Conservation (phyloP, 2,888 invertebrate genomes). For the Darwinula stevensoni region DNA sequence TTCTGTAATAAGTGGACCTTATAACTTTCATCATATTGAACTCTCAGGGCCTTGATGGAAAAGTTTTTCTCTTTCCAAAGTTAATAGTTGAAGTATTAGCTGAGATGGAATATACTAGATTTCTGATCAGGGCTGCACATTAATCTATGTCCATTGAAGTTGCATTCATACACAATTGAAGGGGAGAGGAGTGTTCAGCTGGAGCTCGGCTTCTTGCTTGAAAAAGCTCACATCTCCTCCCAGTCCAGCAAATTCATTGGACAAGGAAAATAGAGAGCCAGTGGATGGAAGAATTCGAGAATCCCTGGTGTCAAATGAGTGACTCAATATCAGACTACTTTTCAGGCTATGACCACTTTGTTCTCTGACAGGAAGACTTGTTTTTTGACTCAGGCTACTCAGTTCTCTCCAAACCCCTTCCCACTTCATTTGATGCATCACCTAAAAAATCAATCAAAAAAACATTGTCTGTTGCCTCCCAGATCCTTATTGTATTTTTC, state of each 20-base stretch:
- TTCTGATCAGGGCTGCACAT: too few species aligned
- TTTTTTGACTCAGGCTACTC: constrained; percentile 32
- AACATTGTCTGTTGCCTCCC: too few species aligned
- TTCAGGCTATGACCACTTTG: constrained; percentile 67
- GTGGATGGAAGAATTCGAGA: constrained; percentile 42
- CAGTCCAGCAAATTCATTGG: constrained; percentile 45
- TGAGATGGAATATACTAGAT: too few species aligned
- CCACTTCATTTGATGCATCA: constrained; percentile 60
- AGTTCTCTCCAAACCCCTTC: constrained; percentile 58
- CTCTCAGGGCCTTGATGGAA: too few species aligned
- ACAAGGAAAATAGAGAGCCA: constrained; percentile 33
- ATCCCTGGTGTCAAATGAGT: constrained; percentile 47
- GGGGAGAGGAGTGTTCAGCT: too few species aligned
- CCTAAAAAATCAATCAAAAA: constrained; percentile 19
- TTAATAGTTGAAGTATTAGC: too few species aligned
- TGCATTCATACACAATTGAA: too few species aligned
- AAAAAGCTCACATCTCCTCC: constrained; percentile 77
- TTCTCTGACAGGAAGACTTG: constrained; percentile 59
- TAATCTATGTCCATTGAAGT: too few species aligned
- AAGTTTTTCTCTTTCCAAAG: too few species aligned
- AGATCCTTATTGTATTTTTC: too few species aligned
- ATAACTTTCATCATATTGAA: too few species aligned
- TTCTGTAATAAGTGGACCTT: too few species aligned
- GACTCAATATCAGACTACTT: constrained; percentile 49
- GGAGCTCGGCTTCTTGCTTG: constrained; percentile 43